A percentile compares a stretch with the other conserved stretches of the same genome.
Conservation (phyloP, 1,140 invertebrate species). For the Orchestia grillus region DNA sequence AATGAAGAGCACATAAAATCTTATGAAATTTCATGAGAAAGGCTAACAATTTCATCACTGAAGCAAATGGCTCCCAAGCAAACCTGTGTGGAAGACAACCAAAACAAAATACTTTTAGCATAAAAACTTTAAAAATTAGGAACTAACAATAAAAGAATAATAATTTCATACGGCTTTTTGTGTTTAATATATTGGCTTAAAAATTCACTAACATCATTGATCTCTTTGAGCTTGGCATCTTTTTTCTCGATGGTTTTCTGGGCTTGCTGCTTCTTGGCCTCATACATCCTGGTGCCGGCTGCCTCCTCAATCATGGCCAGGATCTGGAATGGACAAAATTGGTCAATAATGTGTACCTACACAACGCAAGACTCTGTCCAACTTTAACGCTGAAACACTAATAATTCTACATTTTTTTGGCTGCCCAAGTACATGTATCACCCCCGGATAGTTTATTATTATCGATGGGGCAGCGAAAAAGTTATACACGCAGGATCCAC, state of each 20-base stretch:
- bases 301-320: conserved; percentile 99
- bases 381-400: neutral
- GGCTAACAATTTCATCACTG: too few species aligned
- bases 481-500: too few species aligned
- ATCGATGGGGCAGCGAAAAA: too few species aligned
- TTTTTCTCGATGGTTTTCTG: conserved; percentile 94
- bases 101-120: too few species aligned
- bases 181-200: neutral
- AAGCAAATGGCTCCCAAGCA: too few species aligned
- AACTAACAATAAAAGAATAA: too few species aligned
- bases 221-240: conserved; percentile 89
- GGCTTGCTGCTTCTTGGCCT: conserved; percentile 90
- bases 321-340: conserved; percentile 76
- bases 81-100: too few species aligned
- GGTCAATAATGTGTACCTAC: neutral
- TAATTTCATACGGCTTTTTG: neutral
- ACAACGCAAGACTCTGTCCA: neutral
- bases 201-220: conserved; percentile 79
- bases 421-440: too few species aligned
- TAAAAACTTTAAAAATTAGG: too few species aligned
- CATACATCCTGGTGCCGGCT: conserved; percentile 97
- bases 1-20: too few species aligned
- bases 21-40: too few species aligned
- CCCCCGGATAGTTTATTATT: too few species aligned
- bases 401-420: neutral